Percentiles rank a stretch among this genome's conserved stretches.
phyloP scores from a whole-genome alignment of 2,797 vertebrate species.

The Lophius americanus region DNA sequence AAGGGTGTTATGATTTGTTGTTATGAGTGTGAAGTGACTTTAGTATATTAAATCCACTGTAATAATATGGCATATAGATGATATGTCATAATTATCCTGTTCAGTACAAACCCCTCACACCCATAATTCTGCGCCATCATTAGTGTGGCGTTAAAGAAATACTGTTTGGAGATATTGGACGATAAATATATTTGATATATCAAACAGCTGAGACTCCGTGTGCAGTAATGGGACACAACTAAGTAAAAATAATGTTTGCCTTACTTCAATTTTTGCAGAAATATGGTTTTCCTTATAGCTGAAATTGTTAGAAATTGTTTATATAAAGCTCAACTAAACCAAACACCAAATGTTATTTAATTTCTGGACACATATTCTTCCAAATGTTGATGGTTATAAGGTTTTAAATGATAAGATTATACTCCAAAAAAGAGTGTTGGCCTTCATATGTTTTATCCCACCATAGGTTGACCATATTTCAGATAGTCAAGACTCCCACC shows the following conservation, averaged over 20 bases:
- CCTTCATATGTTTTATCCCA: constrained; percentile 7
- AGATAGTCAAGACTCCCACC: constrained; percentile 1
- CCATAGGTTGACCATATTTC: constrained; percentile 39
- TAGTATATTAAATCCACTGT: not conserved
- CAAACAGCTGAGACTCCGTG: constrained; percentile 2
- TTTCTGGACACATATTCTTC: not conserved
- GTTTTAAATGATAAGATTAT: constrained; percentile 20
- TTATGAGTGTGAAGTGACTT: constrained; percentile 36
- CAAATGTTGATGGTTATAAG: constrained; percentile 3
- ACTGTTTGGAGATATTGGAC: constrained; percentile 18
- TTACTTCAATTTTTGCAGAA: not conserved
- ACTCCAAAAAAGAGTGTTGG: not conserved
- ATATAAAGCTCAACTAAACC: not conserved
- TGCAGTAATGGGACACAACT: constrained; percentile 6
- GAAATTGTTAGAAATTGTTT: constrained; percentile 2
- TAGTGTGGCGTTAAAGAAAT: constrained; percentile 39
- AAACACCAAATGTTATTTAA: not conserved
- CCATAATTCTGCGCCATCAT: constrained; percentile 4
- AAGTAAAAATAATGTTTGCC: not conserved
- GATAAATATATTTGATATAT: constrained; percentile 12
- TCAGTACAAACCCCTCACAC: not conserved
- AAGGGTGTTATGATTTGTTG: constrained; percentile 43
- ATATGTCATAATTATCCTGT: constrained; percentile 12
- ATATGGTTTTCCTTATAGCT: not conserved
- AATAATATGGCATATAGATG: constrained; percentile 8